Conservation (phyloP, 1,140 invertebrate genomes). For the Ceratina australensis region DNA sequence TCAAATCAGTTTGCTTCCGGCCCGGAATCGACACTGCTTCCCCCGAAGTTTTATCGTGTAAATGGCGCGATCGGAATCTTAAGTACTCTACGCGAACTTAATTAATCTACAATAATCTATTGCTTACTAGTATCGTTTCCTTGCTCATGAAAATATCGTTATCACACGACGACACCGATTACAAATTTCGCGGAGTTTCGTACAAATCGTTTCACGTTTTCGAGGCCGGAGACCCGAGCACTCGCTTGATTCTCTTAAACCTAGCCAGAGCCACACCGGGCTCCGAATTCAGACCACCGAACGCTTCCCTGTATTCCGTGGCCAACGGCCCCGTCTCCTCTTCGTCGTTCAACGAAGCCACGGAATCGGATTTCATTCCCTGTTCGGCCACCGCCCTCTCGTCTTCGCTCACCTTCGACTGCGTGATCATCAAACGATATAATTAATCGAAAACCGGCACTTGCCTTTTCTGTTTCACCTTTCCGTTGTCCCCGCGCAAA, state of each 20-base stretch:
- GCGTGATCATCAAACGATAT: neutral
- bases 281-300: conserved; percentile 55
- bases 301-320: conserved; percentile 56
- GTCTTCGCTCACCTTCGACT: conserved; percentile 8
- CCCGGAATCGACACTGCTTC: neutral
- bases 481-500: neutral
- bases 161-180: no score
- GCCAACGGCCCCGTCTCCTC: conserved; percentile 50
- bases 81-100: neutral
- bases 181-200: neutral
- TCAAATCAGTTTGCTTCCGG: no score
- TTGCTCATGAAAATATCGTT: neutral
- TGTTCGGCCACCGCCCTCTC: conserved; percentile 10
- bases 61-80: neutral
- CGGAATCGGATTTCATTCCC: neutral
- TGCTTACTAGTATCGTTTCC: neutral
- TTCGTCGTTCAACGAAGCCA: conserved; percentile 33
- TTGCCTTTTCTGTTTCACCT: conserved; percentile 18
- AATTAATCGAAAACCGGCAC: neutral
- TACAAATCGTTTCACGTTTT: neutral
- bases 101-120: neutral
- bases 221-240: conserved; percentile 10
- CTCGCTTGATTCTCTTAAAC: conserved; percentile 68
- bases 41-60: no score
- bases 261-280: conserved; percentile 54